These are phyloP conservation scores for Gadopsis marmoratus DNA, from an alignment of 2,797 vertebrate genomes.

Conservation along the genomic window DNA sequence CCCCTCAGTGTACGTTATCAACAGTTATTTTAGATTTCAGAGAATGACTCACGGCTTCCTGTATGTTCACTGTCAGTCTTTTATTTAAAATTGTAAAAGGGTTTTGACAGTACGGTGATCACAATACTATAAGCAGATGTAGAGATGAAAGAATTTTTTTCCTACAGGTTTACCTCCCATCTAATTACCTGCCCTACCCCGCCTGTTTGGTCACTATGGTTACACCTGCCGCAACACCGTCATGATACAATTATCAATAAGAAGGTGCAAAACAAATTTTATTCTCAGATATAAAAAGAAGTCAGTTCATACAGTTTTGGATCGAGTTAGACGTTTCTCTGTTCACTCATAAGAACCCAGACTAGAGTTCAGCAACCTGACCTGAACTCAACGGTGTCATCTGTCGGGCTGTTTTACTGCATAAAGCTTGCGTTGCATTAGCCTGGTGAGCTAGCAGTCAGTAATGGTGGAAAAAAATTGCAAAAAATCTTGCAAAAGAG, in stretches of 20 bases:
- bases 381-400: no score
- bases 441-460: no score
- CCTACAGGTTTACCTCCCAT: neutral
- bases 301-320: neutral
- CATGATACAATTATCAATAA: neutral
- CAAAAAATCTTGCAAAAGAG: no score
- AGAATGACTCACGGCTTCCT: neutral
- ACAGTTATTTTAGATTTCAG: constrained; percentile 17
- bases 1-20: neutral
- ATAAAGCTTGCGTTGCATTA: no score
- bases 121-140: neutral
- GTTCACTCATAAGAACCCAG: neutral
- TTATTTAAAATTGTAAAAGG: neutral
- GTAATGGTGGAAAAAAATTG: no score
- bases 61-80: neutral
- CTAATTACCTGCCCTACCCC: constrained; percentile 10
- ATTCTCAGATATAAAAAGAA: neutral
- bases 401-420: no score
- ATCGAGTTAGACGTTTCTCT: neutral
- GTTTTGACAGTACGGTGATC: neutral
- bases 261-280: neutral
- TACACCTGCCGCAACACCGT: constrained; percentile 4
- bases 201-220: constrained; percentile 35
- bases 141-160: constrained; percentile 10
- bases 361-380: neutral